Base-by-base conservation (phyloP, 2,888 invertebrate genomes). In the Metacarcinus magister region DNA sequence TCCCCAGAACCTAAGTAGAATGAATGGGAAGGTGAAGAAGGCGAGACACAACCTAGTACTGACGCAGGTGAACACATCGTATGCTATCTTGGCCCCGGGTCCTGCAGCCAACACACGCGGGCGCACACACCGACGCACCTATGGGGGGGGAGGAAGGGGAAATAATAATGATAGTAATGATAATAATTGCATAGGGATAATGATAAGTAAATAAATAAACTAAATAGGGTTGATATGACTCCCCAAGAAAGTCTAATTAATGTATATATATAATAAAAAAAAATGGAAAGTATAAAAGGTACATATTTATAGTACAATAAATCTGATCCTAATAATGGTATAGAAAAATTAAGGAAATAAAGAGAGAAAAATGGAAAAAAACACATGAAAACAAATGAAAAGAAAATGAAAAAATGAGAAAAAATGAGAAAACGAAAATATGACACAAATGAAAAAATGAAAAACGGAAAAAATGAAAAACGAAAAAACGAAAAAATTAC, bases 1-100 rank as follows among this genome's bases (percentile, higher is more conserved):
- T 67, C 99, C 98, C 97, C 98, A 98, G 97, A 99, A 98, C 97
- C 99, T 99, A 97, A 99, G 98, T 97, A 99, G 98, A 96, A 99
- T 98, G 98, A 99, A 99, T 97, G 99, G 99, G 97, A 99, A 99
- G 91, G 99, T 99, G 95, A 99, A 98, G 97, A 99, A 99, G 60
- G 99, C 98, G 98, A 99, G 98, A 96, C 98, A 98, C 93, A 99
- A 97, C 97, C 99, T 98, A 39, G 99, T 99, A 82, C 98, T 98
- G 48, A 98, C 97, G 97, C 99, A 99, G 87, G 99, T 99, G 96
- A 99, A 97, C 95, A 98, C 98, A 97, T 99, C 99, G 97, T 99
- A 99, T 97, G 98, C 98, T 97, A 98, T 97, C 97, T 99, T 98
- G 97, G 98, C 98, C 92, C 98, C 98, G n/a, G 94, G 93, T 97